Conservation (phyloP, 2,797 vertebrate species). For the Sylvia borin region DNA sequence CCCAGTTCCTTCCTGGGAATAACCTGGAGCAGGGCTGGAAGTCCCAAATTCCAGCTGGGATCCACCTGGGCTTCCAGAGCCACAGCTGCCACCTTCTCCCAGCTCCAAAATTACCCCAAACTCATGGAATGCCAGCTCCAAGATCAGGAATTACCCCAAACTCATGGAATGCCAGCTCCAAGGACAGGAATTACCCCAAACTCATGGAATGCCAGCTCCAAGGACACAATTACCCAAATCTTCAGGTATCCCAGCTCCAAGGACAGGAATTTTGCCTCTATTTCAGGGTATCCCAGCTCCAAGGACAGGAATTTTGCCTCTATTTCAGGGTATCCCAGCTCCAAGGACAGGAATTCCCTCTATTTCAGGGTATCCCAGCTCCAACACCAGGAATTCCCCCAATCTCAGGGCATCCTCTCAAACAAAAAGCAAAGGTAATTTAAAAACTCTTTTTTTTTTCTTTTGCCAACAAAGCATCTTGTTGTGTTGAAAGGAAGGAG, state of each 20-base stretch:
- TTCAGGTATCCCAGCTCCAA: not conserved
- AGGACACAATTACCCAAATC: not conserved
- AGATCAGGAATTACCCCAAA: accelerated
- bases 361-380: not conserved
- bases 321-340: no score
- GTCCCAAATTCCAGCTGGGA: not conserved
- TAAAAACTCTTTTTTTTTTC: slow-evolving; percentile 11
- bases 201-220: not conserved
- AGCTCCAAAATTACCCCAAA: not conserved
- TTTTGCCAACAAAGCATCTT: slow-evolving; percentile 51
- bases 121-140: not conserved
- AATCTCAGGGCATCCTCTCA: not conserved
- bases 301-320: not conserved
- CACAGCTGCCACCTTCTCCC: not conserved
- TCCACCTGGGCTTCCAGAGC: not conserved
- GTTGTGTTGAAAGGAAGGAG: not conserved
- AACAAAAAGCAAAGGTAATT: slow-evolving; percentile 26
- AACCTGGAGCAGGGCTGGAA: not conserved
- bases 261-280: no score
- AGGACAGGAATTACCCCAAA: accelerated
- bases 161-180: not conserved
- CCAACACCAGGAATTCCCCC: not conserved
- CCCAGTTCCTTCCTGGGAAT: not conserved
- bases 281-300: not conserved
- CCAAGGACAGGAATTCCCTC: not conserved